Percentiles rank a stretch among this genome's conserved stretches.
phyloP scores from a whole-genome alignment of 2,888 invertebrate species.

The Ctena decussata region DNA sequence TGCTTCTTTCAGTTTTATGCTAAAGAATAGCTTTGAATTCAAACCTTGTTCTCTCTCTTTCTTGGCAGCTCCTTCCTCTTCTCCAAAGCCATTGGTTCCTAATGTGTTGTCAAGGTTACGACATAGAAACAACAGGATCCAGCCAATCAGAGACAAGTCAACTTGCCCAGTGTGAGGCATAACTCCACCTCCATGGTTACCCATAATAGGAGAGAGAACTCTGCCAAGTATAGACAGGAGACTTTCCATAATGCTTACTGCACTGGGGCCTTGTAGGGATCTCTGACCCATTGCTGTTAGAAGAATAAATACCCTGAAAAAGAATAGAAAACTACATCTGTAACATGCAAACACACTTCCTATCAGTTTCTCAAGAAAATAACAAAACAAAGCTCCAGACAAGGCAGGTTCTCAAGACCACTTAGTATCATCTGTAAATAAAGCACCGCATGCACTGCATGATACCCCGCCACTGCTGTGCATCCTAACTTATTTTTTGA shows the following conservation, averaged over 20 bases:
- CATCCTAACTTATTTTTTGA: too few species aligned
- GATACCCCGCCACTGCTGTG: too few species aligned
- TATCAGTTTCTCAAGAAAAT: too few species aligned
- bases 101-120: slow-evolving; percentile 89
- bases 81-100: slow-evolving; percentile 49
- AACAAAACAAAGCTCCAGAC: too few species aligned
- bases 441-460: too few species aligned
- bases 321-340: neutral
- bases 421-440: too few species aligned
- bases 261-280: slow-evolving; percentile 88
- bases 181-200: slow-evolving; percentile 43
- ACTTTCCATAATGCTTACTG: slow-evolving; percentile 83
- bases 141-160: slow-evolving; percentile 91
- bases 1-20: too few species aligned
- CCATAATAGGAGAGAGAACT: slow-evolving; percentile 75
- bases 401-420: too few species aligned
- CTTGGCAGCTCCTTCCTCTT: slow-evolving; percentile 77
- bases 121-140: slow-evolving; percentile 92
- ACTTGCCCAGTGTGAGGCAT: slow-evolving; percentile 84
- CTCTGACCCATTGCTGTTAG: slow-evolving; percentile 95
- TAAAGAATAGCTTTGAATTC: too few species aligned
- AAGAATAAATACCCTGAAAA: slow-evolving; percentile 92
- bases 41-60: slow-evolving; percentile 69
- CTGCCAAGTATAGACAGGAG: slow-evolving; percentile 88
- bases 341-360: too few species aligned